Base-by-base conservation (phyloP, 1,140 invertebrate species). In the Tachypleus tridentatus region DNA sequence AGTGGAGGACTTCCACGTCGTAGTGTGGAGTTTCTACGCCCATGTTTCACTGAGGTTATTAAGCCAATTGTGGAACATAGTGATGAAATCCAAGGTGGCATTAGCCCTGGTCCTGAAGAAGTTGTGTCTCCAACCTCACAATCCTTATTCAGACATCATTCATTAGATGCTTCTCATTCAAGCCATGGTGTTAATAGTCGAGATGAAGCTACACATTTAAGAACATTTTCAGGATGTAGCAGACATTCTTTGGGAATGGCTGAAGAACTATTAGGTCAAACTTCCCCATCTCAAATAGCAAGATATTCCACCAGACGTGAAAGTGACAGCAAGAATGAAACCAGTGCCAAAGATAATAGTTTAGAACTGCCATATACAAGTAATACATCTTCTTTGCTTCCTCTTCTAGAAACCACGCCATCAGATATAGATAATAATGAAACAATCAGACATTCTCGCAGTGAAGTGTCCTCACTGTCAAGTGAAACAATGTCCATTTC, bases 61-160 rank as follows among this genome's bases (percentile, higher is more conserved):
- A 87, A 89, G 77, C 86, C 88, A 3, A 90, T 91, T 72, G 87
- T 85, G 4, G 88, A 91, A 77, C 87, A 89, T 73, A 86, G 84
- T 29, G 87, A 89, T 73, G 87, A 90, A 76, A 87, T 86, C 78
- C 81, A 83, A 69, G 85, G 61, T 54, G 63, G 58, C 51, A 67
- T 62, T 59, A 54, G 53, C 53, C 29, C 29, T 29, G 53, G 53
- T 8, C 7, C 53, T 54, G 53, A 54, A 54, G n/a, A 54, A 8
- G 53, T 54, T 54, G 53, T 54, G 7, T n/a, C n/a, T 54, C 53
- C 7, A n/a, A 54, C 7, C 53, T 54, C 53, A 54, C 53, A 7
- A 54, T 54, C 53, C 53, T 54, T 8, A 54, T 29, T 67, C n/a
- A 64, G 69, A 53, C 69, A 70, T 58, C 62, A 66, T 52, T 68